These are phyloP conservation scores for Cossypha niveicapilla DNA, from an alignment of 2,797 vertebrate genomes.

Conservation along the genomic window DNA sequence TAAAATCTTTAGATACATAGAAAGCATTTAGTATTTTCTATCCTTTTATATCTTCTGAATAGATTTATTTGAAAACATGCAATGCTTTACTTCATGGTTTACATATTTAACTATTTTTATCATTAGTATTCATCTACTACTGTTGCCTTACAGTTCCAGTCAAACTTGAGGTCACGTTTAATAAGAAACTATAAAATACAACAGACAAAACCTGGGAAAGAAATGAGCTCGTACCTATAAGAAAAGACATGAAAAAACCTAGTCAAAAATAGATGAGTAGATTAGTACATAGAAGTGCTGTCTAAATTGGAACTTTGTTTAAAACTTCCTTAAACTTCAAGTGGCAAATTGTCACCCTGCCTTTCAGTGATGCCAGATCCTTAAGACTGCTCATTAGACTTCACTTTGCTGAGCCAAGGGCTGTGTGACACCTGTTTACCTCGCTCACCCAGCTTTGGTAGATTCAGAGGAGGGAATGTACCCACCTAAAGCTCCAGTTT, in stretches of 20 bases:
- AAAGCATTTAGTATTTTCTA: not conserved
- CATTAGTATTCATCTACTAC: not conserved
- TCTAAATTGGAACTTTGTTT: not conserved
- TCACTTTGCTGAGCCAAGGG: not conserved
- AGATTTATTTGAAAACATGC: not conserved
- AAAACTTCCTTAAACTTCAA: not conserved
- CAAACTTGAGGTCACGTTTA: not conserved
- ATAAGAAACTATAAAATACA: not conserved
- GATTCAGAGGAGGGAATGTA: not conserved
- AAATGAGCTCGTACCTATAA: not conserved
- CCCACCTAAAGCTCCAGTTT: not conserved
- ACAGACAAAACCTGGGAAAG: not conserved
- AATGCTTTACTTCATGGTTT: not conserved
- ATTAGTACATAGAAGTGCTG: not conserved
- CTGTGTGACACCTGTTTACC: not conserved
- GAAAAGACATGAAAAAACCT: not conserved
- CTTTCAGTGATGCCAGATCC: not conserved
- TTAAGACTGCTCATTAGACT: not conserved
- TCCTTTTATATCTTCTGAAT: not conserved
- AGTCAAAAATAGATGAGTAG: not conserved
- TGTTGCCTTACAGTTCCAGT: not conserved
- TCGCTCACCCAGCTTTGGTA: accelerated
- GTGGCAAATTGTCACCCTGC: not conserved
- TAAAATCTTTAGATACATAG: not conserved
- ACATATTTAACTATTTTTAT: not conserved